These are phyloP conservation scores for Tautogolabrus adspersus DNA, from an alignment of 2,113 vertebrate genomes.

Conservation along the genomic window DNA sequence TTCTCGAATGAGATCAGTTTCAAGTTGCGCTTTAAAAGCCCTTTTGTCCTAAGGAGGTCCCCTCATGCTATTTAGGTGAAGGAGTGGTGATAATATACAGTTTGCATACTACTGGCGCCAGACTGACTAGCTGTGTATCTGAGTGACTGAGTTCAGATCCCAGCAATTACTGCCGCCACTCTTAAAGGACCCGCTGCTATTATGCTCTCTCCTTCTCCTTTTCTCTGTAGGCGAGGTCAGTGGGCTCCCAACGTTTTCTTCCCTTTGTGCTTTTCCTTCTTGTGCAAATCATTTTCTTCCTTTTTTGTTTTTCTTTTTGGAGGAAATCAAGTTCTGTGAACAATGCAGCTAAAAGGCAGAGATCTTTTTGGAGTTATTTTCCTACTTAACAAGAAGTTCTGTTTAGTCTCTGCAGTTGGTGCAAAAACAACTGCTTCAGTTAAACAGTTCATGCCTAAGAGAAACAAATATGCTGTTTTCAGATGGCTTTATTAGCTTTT, in stretches of 20 bases:
- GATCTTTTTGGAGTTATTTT: conserved; percentile 30
- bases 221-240: conserved; percentile 78
- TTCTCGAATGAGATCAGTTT: conserved; percentile 93
- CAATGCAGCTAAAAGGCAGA: conserved; percentile 42
- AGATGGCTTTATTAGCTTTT: conserved; percentile 45
- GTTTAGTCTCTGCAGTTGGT: conserved; percentile 42
- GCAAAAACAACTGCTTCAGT: conserved; percentile 22
- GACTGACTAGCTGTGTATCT: conserved; percentile 93
- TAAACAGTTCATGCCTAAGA: conserved; percentile 12
- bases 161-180: conserved; percentile 92
- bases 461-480: conserved; percentile 15
- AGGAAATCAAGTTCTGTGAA: conserved; percentile 32
- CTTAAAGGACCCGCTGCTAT: conserved; percentile 91
- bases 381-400: conserved; percentile 28
- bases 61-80: conserved; percentile 91
- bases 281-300: conserved; percentile 44
- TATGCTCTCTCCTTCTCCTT: conserved; percentile 75
- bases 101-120: conserved; percentile 97
- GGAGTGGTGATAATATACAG: conserved; percentile 97
- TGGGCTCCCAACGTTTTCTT: conserved; percentile 72
- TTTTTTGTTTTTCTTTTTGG: conserved; percentile 35
- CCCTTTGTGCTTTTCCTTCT: conserved; percentile 66
- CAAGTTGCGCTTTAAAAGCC: conserved; percentile 88
- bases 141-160: conserved; percentile 91
- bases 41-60: conserved; percentile 87